phyloP scores from a whole-genome alignment of 2,797 vertebrate genomes.

The Manis pentadactyla region DNA sequence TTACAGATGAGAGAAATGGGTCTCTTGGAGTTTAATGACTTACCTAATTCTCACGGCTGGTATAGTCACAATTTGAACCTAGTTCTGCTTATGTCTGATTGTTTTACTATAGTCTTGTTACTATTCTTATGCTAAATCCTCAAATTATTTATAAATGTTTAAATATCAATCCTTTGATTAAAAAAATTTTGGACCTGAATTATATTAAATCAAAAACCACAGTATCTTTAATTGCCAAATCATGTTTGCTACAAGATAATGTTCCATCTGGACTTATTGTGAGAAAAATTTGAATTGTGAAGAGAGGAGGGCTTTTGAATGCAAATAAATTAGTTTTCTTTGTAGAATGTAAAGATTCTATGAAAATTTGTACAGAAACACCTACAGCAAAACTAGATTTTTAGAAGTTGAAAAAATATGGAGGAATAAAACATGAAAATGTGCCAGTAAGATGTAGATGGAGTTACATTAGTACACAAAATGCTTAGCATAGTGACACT shows the following conservation, averaged over 20 bases:
- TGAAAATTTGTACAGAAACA: neutral
- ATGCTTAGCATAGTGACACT: neutral
- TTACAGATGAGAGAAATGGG: neutral
- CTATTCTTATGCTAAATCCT: neutral
- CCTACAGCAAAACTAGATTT: neutral
- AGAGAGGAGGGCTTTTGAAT: neutral
- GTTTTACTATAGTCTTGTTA: neutral
- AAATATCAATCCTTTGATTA: neutral
- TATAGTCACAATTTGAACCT: neutral
- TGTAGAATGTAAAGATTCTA: neutral
- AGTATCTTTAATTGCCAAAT: neutral
- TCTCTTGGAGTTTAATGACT: neutral
- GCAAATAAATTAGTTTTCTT: neutral
- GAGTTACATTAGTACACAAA: neutral
- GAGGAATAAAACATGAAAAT: neutral
- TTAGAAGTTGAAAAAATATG: neutral
- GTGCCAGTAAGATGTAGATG: neutral
- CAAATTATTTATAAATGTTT: slow-evolving; percentile 8
- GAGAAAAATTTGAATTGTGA: neutral
- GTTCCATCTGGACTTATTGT: neutral
- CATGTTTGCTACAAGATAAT: neutral
- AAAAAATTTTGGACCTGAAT: neutral
- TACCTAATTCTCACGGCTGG: neutral
- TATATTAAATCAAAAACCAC: neutral
- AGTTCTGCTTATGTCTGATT: neutral